A percentile compares a stretch with the other conserved stretches of the same genome.
Evolutionary conservation across 2,888 invertebrate species (phyloP).

Genomic region (Platycheirus albimanus): DNA sequence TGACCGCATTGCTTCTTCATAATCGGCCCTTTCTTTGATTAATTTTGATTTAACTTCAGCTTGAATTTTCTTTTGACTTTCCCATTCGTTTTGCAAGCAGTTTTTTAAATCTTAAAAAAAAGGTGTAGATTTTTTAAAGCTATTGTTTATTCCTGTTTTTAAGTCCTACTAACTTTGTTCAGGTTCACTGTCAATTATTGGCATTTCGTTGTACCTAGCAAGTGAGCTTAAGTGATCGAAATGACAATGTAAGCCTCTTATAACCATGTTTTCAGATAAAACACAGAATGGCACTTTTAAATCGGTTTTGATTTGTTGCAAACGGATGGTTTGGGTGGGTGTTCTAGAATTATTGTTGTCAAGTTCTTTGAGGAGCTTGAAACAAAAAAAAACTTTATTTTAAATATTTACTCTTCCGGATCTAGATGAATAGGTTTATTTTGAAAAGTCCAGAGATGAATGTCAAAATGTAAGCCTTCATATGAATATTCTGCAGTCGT

Average conservation of each 20-base stretch:
- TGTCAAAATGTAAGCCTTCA: slow-evolving; percentile 74
- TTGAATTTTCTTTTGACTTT: slow-evolving; percentile 76
- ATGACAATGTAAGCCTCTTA: slow-evolving; percentile 77
- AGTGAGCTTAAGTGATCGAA: slow-evolving; percentile 78
- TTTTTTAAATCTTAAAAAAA: slow-evolving; percentile 73
- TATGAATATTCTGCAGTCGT: slow-evolving; percentile 76
- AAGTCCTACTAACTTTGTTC: slow-evolving; percentile 35
- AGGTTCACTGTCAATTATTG: background rate
- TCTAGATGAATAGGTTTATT: slow-evolving; percentile 78
- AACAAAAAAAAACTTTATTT: background rate
- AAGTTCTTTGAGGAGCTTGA: too few species aligned
- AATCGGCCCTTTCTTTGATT: slow-evolving; percentile 73
- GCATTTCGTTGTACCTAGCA: slow-evolving; percentile 74
- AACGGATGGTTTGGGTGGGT: slow-evolving; percentile 75
- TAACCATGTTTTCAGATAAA: slow-evolving; percentile 77
- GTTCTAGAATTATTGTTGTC: too few species aligned
- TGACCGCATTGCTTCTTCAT: slow-evolving; percentile 76
- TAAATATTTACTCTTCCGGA: slow-evolving; percentile 75
- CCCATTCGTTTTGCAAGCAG: slow-evolving; percentile 77
- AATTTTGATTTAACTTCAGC: slow-evolving; percentile 74
- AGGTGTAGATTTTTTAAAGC: background rate
- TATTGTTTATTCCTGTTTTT: background rate
- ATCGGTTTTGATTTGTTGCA: slow-evolving; percentile 62
- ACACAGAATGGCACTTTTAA: slow-evolving; percentile 78
- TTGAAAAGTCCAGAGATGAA: slow-evolving; percentile 79